A percentile compares a stretch with the other conserved stretches of the same genome.
Evolutionary conservation across 2,888 invertebrate genomes (phyloP).

Genomic region (Laspeyria flexula): DNA sequence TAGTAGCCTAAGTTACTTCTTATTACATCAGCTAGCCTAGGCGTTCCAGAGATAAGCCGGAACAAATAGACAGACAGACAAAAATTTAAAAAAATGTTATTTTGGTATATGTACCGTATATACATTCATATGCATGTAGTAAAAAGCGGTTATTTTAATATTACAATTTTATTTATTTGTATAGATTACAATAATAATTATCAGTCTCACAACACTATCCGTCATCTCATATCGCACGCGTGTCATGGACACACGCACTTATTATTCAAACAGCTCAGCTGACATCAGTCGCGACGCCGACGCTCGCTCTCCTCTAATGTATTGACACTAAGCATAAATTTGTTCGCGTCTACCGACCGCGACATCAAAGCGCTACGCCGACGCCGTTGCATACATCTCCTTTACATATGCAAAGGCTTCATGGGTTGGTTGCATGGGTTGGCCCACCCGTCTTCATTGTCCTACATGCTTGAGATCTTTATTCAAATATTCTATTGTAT

Average conservation of each 20-base stretch:
- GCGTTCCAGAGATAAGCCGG: no score
- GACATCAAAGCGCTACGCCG: constrained; percentile 54
- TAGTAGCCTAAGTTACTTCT: no score
- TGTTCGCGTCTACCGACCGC: constrained; percentile 59
- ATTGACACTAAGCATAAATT: constrained; percentile 73
- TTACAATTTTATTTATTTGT: no score
- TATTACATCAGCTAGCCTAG: no score
- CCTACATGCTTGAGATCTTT: constrained; percentile 48
- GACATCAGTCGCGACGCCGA: constrained; percentile 64
- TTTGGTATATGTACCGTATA: no score
- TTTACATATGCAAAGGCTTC: constrained; percentile 63
- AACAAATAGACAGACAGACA: no score
- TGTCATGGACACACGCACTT: constrained; percentile 45
- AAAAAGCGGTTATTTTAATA: no score
- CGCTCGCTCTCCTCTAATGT: constrained; percentile 61
- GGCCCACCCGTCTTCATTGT: constrained; percentile 57
- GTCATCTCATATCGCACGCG: neutral
- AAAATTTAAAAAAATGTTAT: no score
- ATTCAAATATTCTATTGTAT: constrained; percentile 56
- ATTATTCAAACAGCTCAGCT: constrained; percentile 62
- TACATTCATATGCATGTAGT: no score
- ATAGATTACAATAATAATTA: no score
- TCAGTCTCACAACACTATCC: no score
- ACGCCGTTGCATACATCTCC: constrained; percentile 34
- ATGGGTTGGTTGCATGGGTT: constrained; percentile 22